These are phyloP conservation scores for Calliopum simillimum DNA, from an alignment of 2,888 invertebrate genomes.

Conservation along the genomic window DNA sequence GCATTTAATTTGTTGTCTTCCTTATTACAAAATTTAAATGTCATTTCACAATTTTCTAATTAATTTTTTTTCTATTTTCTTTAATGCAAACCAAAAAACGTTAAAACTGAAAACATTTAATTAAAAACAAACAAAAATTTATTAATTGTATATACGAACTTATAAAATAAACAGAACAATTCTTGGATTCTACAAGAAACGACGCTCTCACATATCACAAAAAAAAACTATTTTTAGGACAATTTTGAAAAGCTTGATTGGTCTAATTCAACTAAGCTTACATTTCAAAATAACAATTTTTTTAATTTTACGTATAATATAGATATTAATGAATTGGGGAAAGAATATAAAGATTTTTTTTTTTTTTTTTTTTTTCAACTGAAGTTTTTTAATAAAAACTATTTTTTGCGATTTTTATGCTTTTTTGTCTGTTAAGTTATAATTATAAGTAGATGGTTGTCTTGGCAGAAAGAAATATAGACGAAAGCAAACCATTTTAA, in stretches of 20 bases:
- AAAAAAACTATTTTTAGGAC: not conserved
- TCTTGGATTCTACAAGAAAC: not conserved
- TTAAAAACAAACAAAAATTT: not conserved
- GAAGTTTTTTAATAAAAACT: too few species aligned
- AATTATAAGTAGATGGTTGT: not conserved
- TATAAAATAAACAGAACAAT: constrained; percentile 15
- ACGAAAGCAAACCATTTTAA: constrained; percentile 17
- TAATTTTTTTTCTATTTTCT: not conserved
- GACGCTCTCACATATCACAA: constrained; percentile 17
- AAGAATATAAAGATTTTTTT: too few species aligned
- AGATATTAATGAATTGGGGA: not conserved
- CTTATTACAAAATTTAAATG: not conserved
- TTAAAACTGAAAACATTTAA: not conserved
- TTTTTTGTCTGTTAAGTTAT: not conserved
- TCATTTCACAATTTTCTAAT: not conserved
- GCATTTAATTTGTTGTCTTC: constrained; percentile 7
- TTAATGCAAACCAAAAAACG: not conserved
- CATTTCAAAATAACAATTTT: too few species aligned
- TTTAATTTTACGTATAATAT: not conserved
- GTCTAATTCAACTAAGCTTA: too few species aligned
- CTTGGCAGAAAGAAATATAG: not conserved
- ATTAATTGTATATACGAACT: not conserved
- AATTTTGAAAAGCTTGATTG: not conserved
- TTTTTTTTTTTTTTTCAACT: too few species aligned
- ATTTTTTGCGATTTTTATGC: constrained; percentile 17